Evolutionary conservation across 2,113 vertebrate species (phyloP).

Genomic region (Cyanocitta stelleri): DNA sequence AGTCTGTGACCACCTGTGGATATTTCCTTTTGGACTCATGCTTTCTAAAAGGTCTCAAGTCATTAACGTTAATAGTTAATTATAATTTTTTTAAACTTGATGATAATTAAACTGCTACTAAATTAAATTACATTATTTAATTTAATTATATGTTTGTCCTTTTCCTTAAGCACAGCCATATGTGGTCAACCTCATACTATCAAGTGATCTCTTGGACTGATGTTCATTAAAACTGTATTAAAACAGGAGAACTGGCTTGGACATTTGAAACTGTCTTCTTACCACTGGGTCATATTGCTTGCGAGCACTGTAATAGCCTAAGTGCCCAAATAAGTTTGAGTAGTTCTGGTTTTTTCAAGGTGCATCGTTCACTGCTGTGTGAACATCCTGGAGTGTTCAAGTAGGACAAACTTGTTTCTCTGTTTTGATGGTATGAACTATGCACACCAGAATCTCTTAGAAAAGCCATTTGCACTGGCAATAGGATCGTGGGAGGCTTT

Average conservation of each 20-base stretch:
- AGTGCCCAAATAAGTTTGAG: background rate
- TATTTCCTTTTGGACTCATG: constrained; percentile 72
- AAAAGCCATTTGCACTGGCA: background rate
- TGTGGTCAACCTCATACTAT: constrained; percentile 8
- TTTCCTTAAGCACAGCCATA: constrained; percentile 49
- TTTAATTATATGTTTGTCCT: constrained; percentile 62
- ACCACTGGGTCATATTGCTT: background rate
- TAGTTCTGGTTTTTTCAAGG: background rate
- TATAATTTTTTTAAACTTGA: constrained; percentile 72
- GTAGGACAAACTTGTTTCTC: background rate
- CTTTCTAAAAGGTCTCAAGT: constrained; percentile 73
- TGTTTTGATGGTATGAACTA: background rate
- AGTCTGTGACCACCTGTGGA: constrained; percentile 40
- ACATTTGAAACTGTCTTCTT: background rate
- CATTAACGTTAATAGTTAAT: constrained; percentile 76
- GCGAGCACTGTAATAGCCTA: background rate
- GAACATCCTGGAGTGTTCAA: background rate
- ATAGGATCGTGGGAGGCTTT: background rate
- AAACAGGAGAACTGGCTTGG: constrained; percentile 3
- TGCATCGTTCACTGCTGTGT: background rate
- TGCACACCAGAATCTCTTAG: background rate
- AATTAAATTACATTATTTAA: constrained; percentile 82
- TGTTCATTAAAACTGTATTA: constrained; percentile 29
- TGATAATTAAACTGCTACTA: constrained; percentile 67
- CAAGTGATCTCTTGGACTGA: constrained; percentile 28